Evolutionary conservation across 2,888 invertebrate species (phyloP).

Genomic region (Iselma pallidipennis): DNA sequence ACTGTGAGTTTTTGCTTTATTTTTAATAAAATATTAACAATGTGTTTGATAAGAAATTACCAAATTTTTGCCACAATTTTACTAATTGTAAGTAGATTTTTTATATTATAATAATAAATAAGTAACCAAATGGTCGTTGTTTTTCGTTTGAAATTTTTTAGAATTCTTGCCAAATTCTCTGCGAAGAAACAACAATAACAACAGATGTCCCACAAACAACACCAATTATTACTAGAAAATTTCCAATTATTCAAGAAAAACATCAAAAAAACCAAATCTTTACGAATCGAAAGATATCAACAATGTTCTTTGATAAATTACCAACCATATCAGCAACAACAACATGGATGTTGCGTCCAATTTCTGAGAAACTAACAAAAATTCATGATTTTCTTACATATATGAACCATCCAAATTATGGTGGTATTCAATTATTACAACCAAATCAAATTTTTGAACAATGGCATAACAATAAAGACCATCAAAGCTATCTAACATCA

Average conservation of each 20-base stretch:
- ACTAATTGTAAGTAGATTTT: neutral
- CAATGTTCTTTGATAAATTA: neutral
- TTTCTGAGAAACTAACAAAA: constrained; percentile 19
- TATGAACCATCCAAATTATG: constrained; percentile 29
- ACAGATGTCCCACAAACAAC: neutral
- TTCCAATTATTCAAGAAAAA: too few species aligned
- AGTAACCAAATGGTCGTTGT: neutral
- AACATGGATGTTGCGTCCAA: neutral
- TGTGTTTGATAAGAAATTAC: neutral
- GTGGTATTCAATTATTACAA: constrained; percentile 23
- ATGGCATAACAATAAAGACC: constrained; percentile 21
- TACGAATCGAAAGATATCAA: too few species aligned
- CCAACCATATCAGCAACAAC: neutral
- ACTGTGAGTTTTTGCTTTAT: neutral
- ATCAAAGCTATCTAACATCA: constrained; percentile 23
- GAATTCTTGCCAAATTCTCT: neutral
- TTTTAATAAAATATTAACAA: neutral
- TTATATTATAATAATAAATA: neutral
- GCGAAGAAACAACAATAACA: neutral
- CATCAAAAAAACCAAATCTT: too few species aligned
- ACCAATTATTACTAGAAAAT: neutral
- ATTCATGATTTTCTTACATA: constrained; percentile 19
- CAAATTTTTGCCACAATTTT: neutral
- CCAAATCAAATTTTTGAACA: constrained; percentile 30
- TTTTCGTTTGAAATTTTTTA: too few species aligned